phyloP scores from a whole-genome alignment of 2,888 invertebrate genomes.

The Nephrocerus scutellatus region DNA sequence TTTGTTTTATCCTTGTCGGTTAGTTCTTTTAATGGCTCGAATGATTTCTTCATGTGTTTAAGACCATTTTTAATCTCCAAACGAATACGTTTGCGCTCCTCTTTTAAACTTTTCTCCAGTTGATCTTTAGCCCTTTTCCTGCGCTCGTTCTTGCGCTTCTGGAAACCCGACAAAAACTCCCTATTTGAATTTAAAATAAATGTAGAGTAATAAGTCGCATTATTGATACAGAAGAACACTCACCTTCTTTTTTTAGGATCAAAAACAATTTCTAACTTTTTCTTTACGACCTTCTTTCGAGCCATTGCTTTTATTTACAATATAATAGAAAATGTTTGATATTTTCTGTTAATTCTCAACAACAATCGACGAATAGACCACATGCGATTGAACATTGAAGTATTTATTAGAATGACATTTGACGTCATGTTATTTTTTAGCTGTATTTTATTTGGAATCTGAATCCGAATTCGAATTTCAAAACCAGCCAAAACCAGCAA shows the following conservation, averaged over 20 bases:
- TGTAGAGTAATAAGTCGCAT: constrained; percentile 1
- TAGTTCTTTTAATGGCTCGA: constrained; percentile 57
- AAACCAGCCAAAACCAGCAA: too few relatives aligned
- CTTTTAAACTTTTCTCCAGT: constrained; percentile 62
- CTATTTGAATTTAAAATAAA: constrained; percentile 47
- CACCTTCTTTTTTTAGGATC: constrained; percentile 55
- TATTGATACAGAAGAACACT: constrained; percentile 18
- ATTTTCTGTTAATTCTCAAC: too few relatives aligned
- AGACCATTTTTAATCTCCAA: constrained; percentile 70
- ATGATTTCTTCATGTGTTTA: constrained; percentile 66
- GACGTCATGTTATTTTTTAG: too few relatives aligned
- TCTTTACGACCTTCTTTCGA: too few relatives aligned
- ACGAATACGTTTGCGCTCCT: constrained; percentile 68
- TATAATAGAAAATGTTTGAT: too few relatives aligned
- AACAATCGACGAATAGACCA: too few relatives aligned
- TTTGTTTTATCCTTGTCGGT: constrained; percentile 37
- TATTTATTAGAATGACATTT: too few relatives aligned
- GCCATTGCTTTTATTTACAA: too few relatives aligned
- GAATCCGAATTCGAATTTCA: too few relatives aligned
- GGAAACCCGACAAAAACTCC: constrained; percentile 74
- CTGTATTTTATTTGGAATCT: too few relatives aligned
- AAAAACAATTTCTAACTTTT: constrained; percentile 54
- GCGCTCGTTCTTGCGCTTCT: constrained; percentile 69
- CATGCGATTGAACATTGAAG: too few relatives aligned
- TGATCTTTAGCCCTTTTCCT: constrained; percentile 69